phyloP scores from a whole-genome alignment of 2,888 invertebrate genomes.

The Harpalus rubripes region DNA sequence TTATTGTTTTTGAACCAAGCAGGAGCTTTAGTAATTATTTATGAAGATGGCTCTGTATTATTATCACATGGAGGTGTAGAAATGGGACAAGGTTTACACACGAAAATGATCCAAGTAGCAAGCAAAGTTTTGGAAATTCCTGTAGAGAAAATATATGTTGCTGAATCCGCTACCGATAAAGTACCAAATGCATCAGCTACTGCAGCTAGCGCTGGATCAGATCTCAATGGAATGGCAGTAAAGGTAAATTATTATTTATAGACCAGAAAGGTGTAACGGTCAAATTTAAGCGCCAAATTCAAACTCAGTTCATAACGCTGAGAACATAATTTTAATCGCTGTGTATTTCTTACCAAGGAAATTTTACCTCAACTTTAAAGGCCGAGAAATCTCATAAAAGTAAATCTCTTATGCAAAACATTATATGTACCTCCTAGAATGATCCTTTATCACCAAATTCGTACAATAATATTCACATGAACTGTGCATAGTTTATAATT shows the following conservation, averaged over 20 bases:
- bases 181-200: constrained; percentile 95
- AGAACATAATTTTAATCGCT: too few relatives aligned
- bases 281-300: too few relatives aligned
- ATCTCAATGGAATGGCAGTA: constrained; percentile 95
- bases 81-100: constrained; percentile 98
- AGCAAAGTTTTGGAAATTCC: constrained; percentile 86
- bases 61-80: constrained; percentile 95
- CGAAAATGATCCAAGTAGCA: constrained; percentile 96
- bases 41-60: constrained; percentile 92
- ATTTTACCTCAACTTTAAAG: too few relatives aligned
- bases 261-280: too few relatives aligned
- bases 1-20: constrained; percentile 89
- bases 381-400: too few relatives aligned
- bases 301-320: too few relatives aligned
- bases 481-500: too few relatives aligned
- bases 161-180: constrained; percentile 93
- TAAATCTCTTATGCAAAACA: too few relatives aligned
- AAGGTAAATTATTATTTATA: constrained; percentile 77
- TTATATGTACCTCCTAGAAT: too few relatives aligned
- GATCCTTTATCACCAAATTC: too few relatives aligned
- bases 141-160: constrained; percentile 86
- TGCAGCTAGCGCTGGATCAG: constrained; percentile 93
- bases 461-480: too few relatives aligned
- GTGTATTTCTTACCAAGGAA: too few relatives aligned
- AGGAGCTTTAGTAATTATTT: constrained; percentile 93